Percentiles rank a stretch among this genome's conserved stretches.
phyloP scores from a whole-genome alignment of 2,797 vertebrate species.

The Adrianichthys oophorus region DNA sequence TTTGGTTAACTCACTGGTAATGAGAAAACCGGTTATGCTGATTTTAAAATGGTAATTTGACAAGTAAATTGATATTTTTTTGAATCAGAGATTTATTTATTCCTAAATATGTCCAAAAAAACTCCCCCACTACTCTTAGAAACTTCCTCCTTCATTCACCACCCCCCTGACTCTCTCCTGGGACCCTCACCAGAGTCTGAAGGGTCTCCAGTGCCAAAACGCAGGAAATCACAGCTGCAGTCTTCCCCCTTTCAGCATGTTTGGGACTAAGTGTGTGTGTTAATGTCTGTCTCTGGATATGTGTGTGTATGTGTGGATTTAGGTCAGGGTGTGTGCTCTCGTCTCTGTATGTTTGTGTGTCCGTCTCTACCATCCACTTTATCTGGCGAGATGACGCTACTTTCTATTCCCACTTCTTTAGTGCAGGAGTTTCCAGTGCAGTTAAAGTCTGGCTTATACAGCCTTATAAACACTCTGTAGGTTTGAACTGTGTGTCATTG shows the following conservation, averaged over 20 bases:
- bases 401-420: constrained; percentile 46
- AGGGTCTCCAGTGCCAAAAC: constrained; percentile 60
- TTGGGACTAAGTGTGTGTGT: constrained; percentile 34
- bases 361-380: constrained; percentile 33
- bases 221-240: constrained; percentile 77
- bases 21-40: too few relatives aligned
- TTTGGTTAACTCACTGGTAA: too few relatives aligned
- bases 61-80: too few relatives aligned
- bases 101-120: constrained; percentile 18
- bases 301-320: constrained; percentile 30
- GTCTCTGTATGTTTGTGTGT: constrained; percentile 32
- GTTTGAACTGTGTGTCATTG: constrained; percentile 41
- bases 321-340: constrained; percentile 29
- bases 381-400: constrained; percentile 46
- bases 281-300: constrained; percentile 34
- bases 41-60: too few relatives aligned
- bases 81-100: neutral
- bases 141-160: constrained; percentile 30
- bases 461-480: constrained; percentile 52
- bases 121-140: constrained; percentile 24
- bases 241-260: constrained; percentile 61
- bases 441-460: constrained; percentile 43
- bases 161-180: constrained; percentile 40
- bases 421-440: constrained; percentile 54
- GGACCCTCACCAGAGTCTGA: constrained; percentile 56